Percentiles rank a stretch among this genome's conserved stretches.
Conservation (phyloP, 2,113 vertebrate genomes). For the Zosterops borbonicus region DNA sequence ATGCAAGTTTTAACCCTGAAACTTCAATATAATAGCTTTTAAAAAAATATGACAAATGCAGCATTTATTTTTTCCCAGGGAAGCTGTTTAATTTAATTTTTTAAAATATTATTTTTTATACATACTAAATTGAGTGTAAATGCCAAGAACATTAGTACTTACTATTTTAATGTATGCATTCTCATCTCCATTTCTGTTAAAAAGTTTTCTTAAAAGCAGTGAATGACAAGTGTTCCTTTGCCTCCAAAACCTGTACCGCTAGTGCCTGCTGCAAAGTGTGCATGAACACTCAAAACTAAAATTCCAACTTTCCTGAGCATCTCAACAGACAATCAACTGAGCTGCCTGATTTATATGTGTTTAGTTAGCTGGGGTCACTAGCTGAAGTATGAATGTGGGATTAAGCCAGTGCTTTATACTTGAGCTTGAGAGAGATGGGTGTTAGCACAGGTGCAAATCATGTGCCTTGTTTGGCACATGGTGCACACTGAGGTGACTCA, state of each 20-base stretch:
- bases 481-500: neutral
- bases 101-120: neutral
- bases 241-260: neutral
- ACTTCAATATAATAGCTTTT: neutral
- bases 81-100: slow-evolving; percentile 1
- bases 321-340: neutral
- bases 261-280: neutral
- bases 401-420: neutral
- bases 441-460: neutral
- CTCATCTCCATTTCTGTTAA: neutral
- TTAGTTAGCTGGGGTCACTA: neutral
- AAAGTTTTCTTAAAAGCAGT: neutral
- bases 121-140: neutral
- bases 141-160: neutral
- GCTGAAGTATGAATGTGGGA: neutral
- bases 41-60: neutral
- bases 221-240: neutral
- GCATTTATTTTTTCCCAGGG: slow-evolving; percentile 37
- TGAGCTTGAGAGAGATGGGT: neutral
- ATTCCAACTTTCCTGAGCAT: neutral
- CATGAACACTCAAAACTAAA: neutral
- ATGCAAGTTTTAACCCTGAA: neutral
- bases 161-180: neutral
- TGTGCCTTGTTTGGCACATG: neutral
- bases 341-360: neutral